phyloP scores from a whole-genome alignment of 2,113 vertebrate species.

The Plectropomus leopardus region DNA sequence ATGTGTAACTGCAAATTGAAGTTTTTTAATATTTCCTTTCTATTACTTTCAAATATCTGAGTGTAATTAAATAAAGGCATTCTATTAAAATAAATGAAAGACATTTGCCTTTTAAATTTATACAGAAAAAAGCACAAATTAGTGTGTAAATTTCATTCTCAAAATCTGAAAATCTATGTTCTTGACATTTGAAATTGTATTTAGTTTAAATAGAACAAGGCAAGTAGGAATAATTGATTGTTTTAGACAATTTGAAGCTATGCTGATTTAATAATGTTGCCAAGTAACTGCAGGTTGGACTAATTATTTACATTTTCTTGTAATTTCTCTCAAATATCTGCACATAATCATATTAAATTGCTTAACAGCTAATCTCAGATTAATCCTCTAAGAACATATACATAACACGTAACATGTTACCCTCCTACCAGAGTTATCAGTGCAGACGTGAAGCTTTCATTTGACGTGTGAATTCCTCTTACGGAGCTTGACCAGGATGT shows the following conservation, averaged over 20 bases:
- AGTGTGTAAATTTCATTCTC: too few species aligned
- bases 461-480: constrained; percentile 54
- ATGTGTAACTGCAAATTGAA: too few species aligned
- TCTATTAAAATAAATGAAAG: too few species aligned
- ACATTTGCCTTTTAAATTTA: too few species aligned
- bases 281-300: background rate
- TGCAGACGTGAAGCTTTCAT: constrained; percentile 16
- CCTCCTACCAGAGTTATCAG: background rate
- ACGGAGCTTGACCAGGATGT: constrained; percentile 23
- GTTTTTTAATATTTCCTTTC: too few species aligned
- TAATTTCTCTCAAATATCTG: constrained; percentile 2
- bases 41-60: too few species aligned
- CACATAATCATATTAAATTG: background rate
- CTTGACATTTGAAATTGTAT: too few species aligned
- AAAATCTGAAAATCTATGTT: too few species aligned
- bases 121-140: too few species aligned
- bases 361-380: background rate
- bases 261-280: constrained; percentile 9
- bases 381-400: constrained; percentile 13
- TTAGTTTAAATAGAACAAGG: background rate
- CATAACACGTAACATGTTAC: background rate
- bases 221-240: background rate
- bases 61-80: too few species aligned
- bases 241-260: background rate
- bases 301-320: background rate